Evolutionary conservation across 2,797 vertebrate species (phyloP).

Genomic region (Heterohyrax brucei): DNA sequence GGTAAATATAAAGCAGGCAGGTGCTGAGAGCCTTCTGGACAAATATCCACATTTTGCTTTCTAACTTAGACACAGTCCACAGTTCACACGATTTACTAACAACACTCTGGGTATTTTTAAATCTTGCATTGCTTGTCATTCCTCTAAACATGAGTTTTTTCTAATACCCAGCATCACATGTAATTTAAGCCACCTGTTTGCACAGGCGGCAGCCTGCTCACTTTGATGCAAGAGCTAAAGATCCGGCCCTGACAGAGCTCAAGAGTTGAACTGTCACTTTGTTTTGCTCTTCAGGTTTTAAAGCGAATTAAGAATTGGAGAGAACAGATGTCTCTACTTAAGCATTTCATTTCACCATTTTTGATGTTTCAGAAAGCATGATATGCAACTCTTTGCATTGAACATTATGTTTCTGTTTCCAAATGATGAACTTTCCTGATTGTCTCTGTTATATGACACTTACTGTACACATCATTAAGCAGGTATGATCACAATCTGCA

Average conservation of each 20-base stretch:
- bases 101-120: not conserved
- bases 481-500: conserved; percentile 41
- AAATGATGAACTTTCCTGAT: conserved; percentile 16
- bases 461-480: conserved; percentile 62
- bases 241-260: conserved; percentile 54
- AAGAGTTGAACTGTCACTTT: conserved; percentile 52
- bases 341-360: conserved; percentile 37
- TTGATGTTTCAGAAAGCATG: conserved; percentile 40
- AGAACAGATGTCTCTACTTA: conserved; percentile 75
- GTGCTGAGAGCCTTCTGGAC: not conserved
- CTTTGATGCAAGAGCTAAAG: conserved; percentile 66
- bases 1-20: not conserved
- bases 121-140: not conserved
- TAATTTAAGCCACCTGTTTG: conserved; percentile 72
- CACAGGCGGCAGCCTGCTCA: conserved; percentile 68
- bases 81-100: not conserved
- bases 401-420: conserved; percentile 53
- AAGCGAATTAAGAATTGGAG: conserved; percentile 62
- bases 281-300: conserved; percentile 54
- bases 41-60: not conserved
- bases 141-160: not conserved
- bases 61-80: not conserved
- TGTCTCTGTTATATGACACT: conserved; percentile 41
- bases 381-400: not conserved
- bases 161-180: not conserved